phyloP scores from a whole-genome alignment of 2,113 vertebrate species.

The Clarias batrachus region DNA sequence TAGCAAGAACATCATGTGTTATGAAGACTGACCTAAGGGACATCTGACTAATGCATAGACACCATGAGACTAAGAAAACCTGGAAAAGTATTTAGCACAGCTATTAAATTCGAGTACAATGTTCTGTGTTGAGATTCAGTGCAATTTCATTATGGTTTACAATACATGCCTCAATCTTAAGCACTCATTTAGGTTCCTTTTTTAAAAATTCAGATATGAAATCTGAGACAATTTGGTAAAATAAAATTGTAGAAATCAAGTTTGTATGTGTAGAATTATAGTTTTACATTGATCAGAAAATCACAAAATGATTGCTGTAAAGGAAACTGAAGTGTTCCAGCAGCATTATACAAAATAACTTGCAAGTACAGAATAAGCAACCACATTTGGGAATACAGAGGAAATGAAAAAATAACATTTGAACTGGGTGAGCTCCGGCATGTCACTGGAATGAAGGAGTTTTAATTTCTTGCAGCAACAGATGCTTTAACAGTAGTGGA shows the following conservation, averaged over 20 bases:
- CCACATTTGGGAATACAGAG: background rate
- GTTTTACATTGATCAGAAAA: background rate
- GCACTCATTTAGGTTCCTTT: background rate
- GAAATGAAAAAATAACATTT: conserved; percentile 18
- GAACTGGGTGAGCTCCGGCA: background rate
- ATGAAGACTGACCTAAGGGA: background rate
- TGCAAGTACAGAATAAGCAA: conserved; percentile 1
- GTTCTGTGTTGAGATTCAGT: background rate
- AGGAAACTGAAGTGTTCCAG: background rate
- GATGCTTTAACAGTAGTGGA: background rate
- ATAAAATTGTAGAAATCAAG: background rate
- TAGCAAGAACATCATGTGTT: conserved; percentile 25
- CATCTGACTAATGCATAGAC: background rate
- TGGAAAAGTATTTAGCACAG: background rate
- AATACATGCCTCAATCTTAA: background rate
- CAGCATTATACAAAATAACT: background rate
- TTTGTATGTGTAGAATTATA: background rate
- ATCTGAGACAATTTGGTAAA: background rate
- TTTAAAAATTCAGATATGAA: background rate
- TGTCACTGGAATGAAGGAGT: background rate
- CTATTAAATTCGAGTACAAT: background rate
- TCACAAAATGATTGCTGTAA: background rate
- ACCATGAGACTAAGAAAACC: background rate
- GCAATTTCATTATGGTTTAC: background rate
- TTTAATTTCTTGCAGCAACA: background rate